phyloP scores from a whole-genome alignment of 2,888 invertebrate species.

The Acrocera orbiculus region DNA sequence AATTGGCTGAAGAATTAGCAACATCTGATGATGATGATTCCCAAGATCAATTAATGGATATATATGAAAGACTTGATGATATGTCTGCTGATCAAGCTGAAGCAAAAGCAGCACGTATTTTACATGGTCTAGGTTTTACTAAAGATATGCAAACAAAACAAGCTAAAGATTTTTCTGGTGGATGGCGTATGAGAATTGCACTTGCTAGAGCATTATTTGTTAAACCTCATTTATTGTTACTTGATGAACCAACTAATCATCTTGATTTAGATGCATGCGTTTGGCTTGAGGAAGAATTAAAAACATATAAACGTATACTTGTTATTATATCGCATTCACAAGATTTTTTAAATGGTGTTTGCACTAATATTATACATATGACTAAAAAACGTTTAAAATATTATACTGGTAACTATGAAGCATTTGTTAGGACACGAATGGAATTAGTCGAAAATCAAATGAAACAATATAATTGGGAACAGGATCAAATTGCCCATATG shows the following conservation, averaged over 20 bases:
- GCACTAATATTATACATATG: conserved; percentile 91
- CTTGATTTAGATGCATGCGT: conserved; percentile 98
- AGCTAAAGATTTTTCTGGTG: conserved; percentile 76
- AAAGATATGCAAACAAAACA: conserved; percentile 70
- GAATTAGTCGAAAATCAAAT: conserved; percentile 95
- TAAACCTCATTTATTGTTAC: conserved; percentile 86
- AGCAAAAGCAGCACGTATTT: conserved; percentile 81
- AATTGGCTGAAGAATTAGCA: conserved; percentile 76
- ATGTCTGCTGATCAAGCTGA: conserved; percentile 92
- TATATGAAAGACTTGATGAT: conserved; percentile 94
- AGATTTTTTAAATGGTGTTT: conserved; percentile 96
- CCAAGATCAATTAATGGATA: conserved; percentile 91
- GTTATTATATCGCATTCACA: conserved; percentile 98
- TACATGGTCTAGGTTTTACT: conserved; percentile 92
- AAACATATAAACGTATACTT: conserved; percentile 89
- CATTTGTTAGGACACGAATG: conserved; percentile 81
- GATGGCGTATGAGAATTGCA: conserved; percentile 99
- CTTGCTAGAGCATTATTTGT: conserved; percentile 91
- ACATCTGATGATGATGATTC: conserved; percentile 77
- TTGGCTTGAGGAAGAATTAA: conserved; percentile 97
- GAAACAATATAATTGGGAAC: conserved; percentile 99
- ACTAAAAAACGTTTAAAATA: conserved; percentile 84
- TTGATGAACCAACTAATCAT: conserved; percentile 99
- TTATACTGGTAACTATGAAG: conserved; percentile 94
- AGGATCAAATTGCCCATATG: conserved; percentile 98